These are phyloP conservation scores for Phyllotreta cruciferae DNA, from an alignment of 2,888 invertebrate species.

Conservation along the genomic window DNA sequence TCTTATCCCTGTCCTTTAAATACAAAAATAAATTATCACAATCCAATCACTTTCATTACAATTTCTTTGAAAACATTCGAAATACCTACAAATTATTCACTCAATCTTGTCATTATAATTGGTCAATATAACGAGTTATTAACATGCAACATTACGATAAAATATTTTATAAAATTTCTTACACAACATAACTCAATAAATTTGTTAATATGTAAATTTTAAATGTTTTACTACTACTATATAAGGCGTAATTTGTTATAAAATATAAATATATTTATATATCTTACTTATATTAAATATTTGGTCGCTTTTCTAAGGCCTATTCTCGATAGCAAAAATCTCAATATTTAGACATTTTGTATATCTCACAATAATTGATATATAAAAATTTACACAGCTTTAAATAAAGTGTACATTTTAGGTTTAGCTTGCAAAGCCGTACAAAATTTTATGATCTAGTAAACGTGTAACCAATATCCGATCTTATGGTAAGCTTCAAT, in stretches of 20 bases:
- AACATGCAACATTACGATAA: constrained; percentile 44
- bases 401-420: constrained; percentile 23
- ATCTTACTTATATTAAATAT: constrained; percentile 42
- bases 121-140: constrained; percentile 44
- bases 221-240: constrained; percentile 49
- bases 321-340: constrained; percentile 38
- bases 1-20: constrained; percentile 49
- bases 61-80: constrained; percentile 40
- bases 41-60: constrained; percentile 51
- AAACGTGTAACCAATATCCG: not conserved
- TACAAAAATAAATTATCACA: constrained; percentile 62
- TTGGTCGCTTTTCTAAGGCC: constrained; percentile 55
- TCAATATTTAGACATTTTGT: constrained; percentile 26
- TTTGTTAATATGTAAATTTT: constrained; percentile 40
- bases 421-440: constrained; percentile 1
- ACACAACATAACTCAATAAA: constrained; percentile 45
- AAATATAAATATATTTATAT: constrained; percentile 44
- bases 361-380: constrained; percentile 35
- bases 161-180: constrained; percentile 47
- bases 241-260: constrained; percentile 56
- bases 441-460: constrained; percentile 11
- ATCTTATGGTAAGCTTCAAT: constrained; percentile 1
- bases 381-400: constrained; percentile 30
- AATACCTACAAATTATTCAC: constrained; percentile 24
- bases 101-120: constrained; percentile 43